Evolutionary conservation across 2,113 vertebrate genomes (phyloP).

Genomic region (Gambusia holbrooki): DNA sequence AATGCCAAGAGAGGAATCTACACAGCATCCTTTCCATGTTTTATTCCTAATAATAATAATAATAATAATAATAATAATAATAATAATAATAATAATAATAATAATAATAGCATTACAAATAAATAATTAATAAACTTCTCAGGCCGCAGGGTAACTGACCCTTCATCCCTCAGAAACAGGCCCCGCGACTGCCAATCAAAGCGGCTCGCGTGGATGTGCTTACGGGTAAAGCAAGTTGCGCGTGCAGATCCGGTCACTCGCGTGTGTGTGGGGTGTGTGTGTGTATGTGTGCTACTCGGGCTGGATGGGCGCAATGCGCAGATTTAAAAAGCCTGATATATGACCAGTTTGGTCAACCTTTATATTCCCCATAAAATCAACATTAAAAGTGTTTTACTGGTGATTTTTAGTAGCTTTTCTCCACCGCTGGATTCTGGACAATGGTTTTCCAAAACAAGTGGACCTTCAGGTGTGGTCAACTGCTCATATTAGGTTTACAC

Average conservation of each 20-base stretch:
- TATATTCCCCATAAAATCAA: not conserved
- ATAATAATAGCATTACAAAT: too few species aligned
- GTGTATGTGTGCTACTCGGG: slow-evolving; percentile 17
- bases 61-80: too few species aligned
- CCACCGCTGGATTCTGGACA: not conserved
- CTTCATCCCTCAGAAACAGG: slow-evolving; percentile 19
- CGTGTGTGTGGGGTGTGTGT: not conserved
- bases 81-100: too few species aligned
- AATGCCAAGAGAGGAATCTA: slow-evolving; percentile 95
- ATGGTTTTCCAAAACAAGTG: not conserved
- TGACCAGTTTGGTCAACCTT: not conserved
- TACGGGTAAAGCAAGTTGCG: not conserved
- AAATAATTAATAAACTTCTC: not conserved
- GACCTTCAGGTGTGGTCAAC: not conserved
- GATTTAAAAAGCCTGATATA: slow-evolving; percentile 20
- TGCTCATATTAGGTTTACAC: not conserved
- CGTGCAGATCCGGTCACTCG: not conserved
- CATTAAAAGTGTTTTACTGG: not conserved
- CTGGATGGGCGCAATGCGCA: slow-evolving; percentile 69
- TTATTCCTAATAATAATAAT: too few species aligned
- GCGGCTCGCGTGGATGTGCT: slow-evolving; percentile 20
- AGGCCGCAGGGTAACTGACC: slow-evolving; percentile 51
- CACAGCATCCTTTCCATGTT: slow-evolving; percentile 72
- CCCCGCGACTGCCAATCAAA: slow-evolving; percentile 18
- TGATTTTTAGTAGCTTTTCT: not conserved